Base-by-base conservation (phyloP, 1,140 invertebrate genomes). In the Antheraea pernyi region DNA sequence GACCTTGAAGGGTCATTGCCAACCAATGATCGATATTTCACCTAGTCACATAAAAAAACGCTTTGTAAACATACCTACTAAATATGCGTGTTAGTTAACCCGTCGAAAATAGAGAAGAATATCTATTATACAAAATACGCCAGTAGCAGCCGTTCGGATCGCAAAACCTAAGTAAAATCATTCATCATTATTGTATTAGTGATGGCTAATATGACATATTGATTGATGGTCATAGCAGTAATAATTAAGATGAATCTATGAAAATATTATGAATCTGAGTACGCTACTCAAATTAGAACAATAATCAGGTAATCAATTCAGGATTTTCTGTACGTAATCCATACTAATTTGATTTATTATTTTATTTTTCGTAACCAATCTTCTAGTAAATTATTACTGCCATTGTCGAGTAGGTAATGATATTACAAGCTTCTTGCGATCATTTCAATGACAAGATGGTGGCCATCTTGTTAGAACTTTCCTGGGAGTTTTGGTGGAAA, bases 1-100 rank as follows among this genome's bases (percentile, higher is more conserved):
- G 76, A 78, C 86, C 86, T 87, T 88, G 82, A 83, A 69, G 71
- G 81, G 84, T 85, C 86, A 86, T 85, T 86, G 84, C 75, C 81
- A 79, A 78, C 69, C 59, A 42, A 72, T 78, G 67, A 86, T 86
- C 81, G 84, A 88, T 88, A 84, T 77, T 80, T 86, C 75, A 66
- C 74, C 82, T 82, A 85, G 74, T 75, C 73, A 69, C 68, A 72
- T 63, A 66, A 72, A 71, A n/a, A 76, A 76, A 75, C 39, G 30
- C 13, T 64, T 65, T 68, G 63, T 69, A 72, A 72, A 72, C 37
- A 68, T 19, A 59, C 30, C 61, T 63, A 63, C 30, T 63, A 63
- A 37, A 36, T 37, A 10, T 10, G 61, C 19, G 13, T 7, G 19
- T 61, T 61, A 61, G 3, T n/a, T n/a, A n/a, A n/a, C n/a, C 8